A percentile compares a stretch with the other conserved stretches of the same genome.
Conservation (phyloP, 1,140 invertebrate species). For the Mercenaria mercenaria region DNA sequence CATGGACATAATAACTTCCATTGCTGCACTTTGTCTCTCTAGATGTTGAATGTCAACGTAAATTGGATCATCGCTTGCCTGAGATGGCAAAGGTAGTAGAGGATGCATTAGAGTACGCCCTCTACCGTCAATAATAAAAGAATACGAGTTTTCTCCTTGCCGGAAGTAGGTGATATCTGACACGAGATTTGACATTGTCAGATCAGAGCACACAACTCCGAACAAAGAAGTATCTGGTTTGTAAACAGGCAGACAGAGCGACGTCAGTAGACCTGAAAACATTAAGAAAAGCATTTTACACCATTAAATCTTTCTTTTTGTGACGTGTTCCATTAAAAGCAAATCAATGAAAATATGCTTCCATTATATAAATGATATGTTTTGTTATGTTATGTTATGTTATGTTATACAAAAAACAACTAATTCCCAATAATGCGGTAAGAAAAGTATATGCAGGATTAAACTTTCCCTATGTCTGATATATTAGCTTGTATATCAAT, state of each 20-base stretch:
- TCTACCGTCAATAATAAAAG: conserved; percentile 1
- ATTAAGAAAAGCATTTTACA: background rate
- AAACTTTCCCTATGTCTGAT: too few species aligned
- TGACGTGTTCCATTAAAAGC: too few species aligned
- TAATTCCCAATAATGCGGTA: too few species aligned
- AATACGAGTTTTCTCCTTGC: background rate
- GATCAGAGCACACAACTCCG: background rate
- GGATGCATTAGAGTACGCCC: conserved; percentile 11
- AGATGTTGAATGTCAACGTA: conserved; percentile 12
- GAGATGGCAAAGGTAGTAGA: background rate
- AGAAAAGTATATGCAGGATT: too few species aligned
- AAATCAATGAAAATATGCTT: too few species aligned
- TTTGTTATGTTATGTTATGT: too few species aligned
- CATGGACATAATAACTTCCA: background rate
- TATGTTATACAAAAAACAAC: too few species aligned
- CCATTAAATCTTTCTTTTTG: too few species aligned
- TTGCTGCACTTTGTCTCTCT: conserved; percentile 2
- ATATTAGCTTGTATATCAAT: too few species aligned
- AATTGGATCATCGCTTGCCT: background rate
- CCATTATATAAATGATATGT: too few species aligned
- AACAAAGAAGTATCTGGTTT: background rate
- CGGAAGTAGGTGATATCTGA: background rate
- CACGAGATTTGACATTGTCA: background rate
- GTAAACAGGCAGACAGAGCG: background rate
- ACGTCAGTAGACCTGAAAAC: background rate